Conservation (phyloP, 2,888 invertebrate genomes). For the Prosopocoilus inquinatus region DNA sequence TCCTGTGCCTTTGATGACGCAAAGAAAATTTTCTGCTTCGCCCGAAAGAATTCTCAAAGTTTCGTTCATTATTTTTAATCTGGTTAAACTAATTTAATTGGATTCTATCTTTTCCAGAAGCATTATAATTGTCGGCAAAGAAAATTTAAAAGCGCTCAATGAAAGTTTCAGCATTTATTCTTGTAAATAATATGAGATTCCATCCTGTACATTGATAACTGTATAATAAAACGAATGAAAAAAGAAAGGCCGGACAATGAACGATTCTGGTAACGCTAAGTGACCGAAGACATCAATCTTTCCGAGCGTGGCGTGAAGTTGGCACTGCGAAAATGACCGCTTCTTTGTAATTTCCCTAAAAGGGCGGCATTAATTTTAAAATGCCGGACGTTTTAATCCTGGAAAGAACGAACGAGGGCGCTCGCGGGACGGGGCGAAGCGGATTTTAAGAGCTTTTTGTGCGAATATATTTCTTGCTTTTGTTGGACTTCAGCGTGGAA, state of each 20-base stretch:
- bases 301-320: constrained; percentile 27
- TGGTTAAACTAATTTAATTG: too few relatives aligned
- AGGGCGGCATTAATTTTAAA: constrained; percentile 40
- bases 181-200: too few relatives aligned
- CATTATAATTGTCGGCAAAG: too few relatives aligned
- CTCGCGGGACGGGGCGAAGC: background rate
- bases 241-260: background rate
- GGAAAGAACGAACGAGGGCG: constrained; percentile 36
- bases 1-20: too few relatives aligned
- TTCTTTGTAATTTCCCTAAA: constrained; percentile 41
- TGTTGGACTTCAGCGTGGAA: constrained; percentile 22
- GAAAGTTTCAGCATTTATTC: too few relatives aligned
- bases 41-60: too few relatives aligned
- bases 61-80: too few relatives aligned
- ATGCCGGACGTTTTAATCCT: constrained; percentile 41
- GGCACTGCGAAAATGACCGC: constrained; percentile 32
- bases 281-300: constrained; percentile 32
- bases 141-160: too few relatives aligned
- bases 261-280: background rate
- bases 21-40: too few relatives aligned
- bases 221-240: too few relatives aligned
- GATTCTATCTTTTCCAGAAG: too few relatives aligned
- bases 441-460: constrained; percentile 37
- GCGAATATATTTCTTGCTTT: constrained; percentile 32
- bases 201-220: too few relatives aligned